phyloP scores from a whole-genome alignment of 2,888 invertebrate genomes.

The Cylindroiulus punctatus region DNA sequence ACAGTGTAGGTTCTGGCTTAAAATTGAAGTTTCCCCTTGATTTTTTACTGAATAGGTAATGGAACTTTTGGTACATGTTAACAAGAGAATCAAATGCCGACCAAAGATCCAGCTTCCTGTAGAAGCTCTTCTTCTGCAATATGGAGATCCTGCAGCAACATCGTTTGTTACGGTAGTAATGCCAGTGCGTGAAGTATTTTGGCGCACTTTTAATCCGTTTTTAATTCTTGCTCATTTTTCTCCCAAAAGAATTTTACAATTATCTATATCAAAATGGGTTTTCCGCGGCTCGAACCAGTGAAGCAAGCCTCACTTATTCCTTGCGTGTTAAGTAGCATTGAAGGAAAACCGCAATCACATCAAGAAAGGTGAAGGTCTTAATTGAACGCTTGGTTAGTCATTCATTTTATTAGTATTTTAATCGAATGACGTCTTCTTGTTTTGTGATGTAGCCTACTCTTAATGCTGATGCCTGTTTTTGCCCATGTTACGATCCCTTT shows the following conservation, averaged over 20 bases:
- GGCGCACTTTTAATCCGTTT: background rate
- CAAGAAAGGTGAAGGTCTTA: conserved; percentile 76
- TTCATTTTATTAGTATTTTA: background rate
- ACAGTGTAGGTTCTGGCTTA: background rate
- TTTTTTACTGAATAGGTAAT: conserved; percentile 75
- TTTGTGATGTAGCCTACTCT: conserved; percentile 73
- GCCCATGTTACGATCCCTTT: conserved; percentile 76
- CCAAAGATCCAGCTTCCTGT: conserved; percentile 86
- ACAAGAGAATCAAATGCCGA: conserved; percentile 86
- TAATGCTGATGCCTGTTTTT: conserved; percentile 82
- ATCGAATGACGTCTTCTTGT: background rate
- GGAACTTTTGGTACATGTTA: conserved; percentile 90
- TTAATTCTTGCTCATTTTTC: background rate
- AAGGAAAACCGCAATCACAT: conserved; percentile 82
- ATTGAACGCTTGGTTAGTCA: background rate
- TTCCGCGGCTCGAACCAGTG: conserved; percentile 79
- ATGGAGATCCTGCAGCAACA: conserved; percentile 79
- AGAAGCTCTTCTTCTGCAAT: conserved; percentile 81
- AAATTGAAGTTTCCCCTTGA: background rate
- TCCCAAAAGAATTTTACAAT: conserved; percentile 86
- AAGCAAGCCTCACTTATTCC: conserved; percentile 81
- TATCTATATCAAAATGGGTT: conserved; percentile 92
- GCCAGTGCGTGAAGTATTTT: background rate
- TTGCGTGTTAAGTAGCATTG: conserved; percentile 78
- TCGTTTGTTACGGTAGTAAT: conserved; percentile 78